Evolutionary conservation across 2,113 vertebrate genomes (phyloP), one percentile per base, ranked within the genome.

Genomic region (Spilogale gracilis): DNA sequence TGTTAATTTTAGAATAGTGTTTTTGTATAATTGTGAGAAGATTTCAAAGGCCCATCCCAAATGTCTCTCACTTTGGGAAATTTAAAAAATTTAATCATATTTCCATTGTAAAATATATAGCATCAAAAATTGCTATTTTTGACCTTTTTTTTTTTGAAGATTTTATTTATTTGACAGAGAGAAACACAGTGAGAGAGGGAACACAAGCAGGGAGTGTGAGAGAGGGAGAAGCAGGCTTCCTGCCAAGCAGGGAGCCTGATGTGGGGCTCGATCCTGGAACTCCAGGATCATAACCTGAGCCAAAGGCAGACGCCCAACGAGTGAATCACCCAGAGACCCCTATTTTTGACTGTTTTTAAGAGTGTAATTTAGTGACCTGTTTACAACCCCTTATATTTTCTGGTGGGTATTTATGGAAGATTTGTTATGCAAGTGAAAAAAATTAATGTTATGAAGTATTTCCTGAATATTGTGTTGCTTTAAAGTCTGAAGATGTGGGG

Each of bases 401-500:
- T 87, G 69, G 52, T 0, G 21, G 27, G 9, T 67, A 74, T 93
- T 80, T 81, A 43, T 84, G 27, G 9, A 85, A 89, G 12, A 80
- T 91, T 91, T 67, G 14, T 86, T 86, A 92, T 45, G 27, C 61
- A 85, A 71, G 86, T 80, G 61, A 32, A 71, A 80, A 86, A 84
- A 38, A 76, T 45, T 86, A 60, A 54, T 74, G 12, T 54, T 63
- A 74, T 45, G 56, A 91, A 45, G 27, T 76, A 67, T 56, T 65
- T 83, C 25, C 9, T 61, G 30, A 52, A 92, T 32, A n/a, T 13
- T 71, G 27, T 84, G 43, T 86, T 80, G 30, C 43, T 71, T 80
- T 91, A 92, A 92, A 91, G 71, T 86, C 32, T 61, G n/a, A 86
- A 86, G 71, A 80, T 80, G 43, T 95, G 43, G 63, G 12, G 27